phyloP scores from a whole-genome alignment of 2,797 vertebrate genomes.

The Spea hammondii region DNA sequence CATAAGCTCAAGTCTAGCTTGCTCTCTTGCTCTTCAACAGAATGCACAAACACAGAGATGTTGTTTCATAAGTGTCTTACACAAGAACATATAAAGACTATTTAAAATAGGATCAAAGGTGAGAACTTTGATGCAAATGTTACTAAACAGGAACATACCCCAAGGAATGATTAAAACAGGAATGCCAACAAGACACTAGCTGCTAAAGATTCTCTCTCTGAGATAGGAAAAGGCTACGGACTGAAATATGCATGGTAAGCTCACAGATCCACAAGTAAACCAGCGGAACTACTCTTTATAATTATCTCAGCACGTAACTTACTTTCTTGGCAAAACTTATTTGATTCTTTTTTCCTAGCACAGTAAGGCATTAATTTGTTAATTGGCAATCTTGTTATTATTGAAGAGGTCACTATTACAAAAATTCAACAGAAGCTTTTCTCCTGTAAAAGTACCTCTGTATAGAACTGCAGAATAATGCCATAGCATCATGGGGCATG shows the following conservation, averaged over 20 bases:
- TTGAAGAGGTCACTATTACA: conserved; percentile 26
- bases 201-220: background rate
- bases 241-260: conserved; percentile 29
- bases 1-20: no score
- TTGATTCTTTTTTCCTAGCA: conserved; percentile 21
- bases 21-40: no score
- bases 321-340: conserved; percentile 19
- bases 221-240: conserved; percentile 3
- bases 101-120: conserved; percentile 32
- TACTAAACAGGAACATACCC: conserved; percentile 25
- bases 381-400: conserved; percentile 36
- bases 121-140: conserved; percentile 24
- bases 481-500: no score
- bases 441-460: background rate
- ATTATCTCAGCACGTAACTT: conserved; percentile 45
- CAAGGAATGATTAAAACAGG: conserved; percentile 27
- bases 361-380: conserved; percentile 45
- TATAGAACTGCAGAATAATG: no score
- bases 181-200: conserved; percentile 1
- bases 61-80: background rate
- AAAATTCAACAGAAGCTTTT: conserved; percentile 5
- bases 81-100: conserved; percentile 28
- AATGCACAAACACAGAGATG: background rate
- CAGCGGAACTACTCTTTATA: conserved; percentile 31
- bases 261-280: conserved; percentile 23